Base-by-base conservation (phyloP, 1,140 invertebrate genomes). In the Drosophila melanogaster region DNA sequence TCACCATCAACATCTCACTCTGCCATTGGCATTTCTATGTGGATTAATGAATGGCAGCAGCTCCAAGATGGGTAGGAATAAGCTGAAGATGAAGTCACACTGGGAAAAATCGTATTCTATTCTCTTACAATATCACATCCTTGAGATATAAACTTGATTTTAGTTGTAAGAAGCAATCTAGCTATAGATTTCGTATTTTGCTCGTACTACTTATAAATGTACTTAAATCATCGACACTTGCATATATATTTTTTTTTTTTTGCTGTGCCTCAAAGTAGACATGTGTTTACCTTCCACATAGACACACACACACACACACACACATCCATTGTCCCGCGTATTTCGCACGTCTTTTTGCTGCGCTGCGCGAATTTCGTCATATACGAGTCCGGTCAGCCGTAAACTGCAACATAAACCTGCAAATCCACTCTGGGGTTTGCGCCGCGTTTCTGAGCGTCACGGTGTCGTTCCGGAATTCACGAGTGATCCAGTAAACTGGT, bases 11-110 rank as follows among this genome's bases (percentile, higher is more conserved):
- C 59, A 56, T 60, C 38, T 64, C 55, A 43, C 64, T 14, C 60
- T 65, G 53, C 44, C 77, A 80, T 47, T 71, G 77, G 59, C 78
- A 81, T 81, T 64, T 81, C 79, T 54, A 73, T 86, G 79, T 86
- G 83, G 81, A 86, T 86, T 86, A 86, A 86, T 86, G 81, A 86
- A 86, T 86, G 81, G 75, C 49, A 66, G 69, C 64, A 72, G 69
- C 40, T 65, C 26, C 35, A 19, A 37, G 50, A 14, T 54, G 41
- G 38, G 12, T 35, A 7, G 30, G 60, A 47, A 65, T 46, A 65
- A 67, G 37, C 46, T 41, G 26, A 46, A 65, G 60, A n/a, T 35
- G 61, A 49, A 37, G 3, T 33, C 19, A 37, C 61, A 67, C 64
- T 65, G 46, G 8, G 26, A 41, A 4, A 40, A 62, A 50, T 30